Base-by-base conservation (phyloP, 2,113 vertebrate species). In the Dicaeum eximium region DNA sequence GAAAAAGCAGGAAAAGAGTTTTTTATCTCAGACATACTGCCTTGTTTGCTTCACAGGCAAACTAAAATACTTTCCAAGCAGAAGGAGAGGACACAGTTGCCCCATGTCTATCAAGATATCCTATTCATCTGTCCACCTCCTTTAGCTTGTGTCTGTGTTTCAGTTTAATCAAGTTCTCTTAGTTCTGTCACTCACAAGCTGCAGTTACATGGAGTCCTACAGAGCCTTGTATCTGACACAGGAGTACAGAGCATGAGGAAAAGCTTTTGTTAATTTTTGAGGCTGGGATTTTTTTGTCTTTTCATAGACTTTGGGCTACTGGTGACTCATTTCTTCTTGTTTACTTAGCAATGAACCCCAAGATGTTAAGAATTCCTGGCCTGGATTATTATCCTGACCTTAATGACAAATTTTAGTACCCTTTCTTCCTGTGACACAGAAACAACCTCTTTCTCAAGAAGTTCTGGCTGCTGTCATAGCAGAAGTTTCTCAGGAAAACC, bases 391-490 rank as follows among this genome's bases (percentile, higher is more conserved):
- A 27, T 53, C 9, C 20, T 74, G 64, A 83, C 17, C 47, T 70
- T 37, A 62, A 85, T 70, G 37, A 73, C n/a, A 69, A 67, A 90
- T 30, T 90, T 30, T 53, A 73, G 9, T 53, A 64, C 23, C 6
- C n/a, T 80, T 87, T 91, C 66, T 90, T 95, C 79, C 74, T 80
- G n/a, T 86, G 47, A 70, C 56, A 92, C 50, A 83, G 67, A 88
- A 88, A 73, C 11, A 73, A 61, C 6, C 6, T 50, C 42, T 62
- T 90, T 83, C 64, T 62, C 45, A 83, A 82, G 66, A 85, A 90
- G 42, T 54, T 13, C 21, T 80, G 53, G 11, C 27, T 92, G 42
- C 47, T 47, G 15, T 44, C 27, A 15, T 62, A 70, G 12, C n/a
- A 62, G 23, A 77, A 66, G 5, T 83, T 88, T 78, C 33, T 42